Conservation (phyloP, 2,113 vertebrate species). For the Passer montanus region DNA sequence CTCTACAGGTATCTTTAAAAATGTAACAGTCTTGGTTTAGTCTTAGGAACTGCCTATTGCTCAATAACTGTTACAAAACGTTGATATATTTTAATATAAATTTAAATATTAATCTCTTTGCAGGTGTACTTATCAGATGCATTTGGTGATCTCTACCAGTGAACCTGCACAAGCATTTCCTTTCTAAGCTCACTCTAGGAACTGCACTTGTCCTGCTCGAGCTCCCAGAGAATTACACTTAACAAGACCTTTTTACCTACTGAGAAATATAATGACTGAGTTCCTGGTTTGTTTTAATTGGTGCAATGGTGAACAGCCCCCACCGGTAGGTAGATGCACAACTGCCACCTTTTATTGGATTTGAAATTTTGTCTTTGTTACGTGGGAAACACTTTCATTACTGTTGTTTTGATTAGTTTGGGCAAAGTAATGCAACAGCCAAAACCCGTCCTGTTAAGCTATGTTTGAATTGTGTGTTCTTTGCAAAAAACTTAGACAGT, state of each 20-base stretch:
- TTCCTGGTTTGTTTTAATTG: conserved; percentile 74
- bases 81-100: neutral
- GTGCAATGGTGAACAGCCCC: conserved; percentile 84
- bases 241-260: neutral
- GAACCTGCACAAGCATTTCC: neutral
- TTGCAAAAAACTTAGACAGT: neutral
- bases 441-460: neutral
- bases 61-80: neutral
- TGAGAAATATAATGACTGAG: conserved; percentile 82
- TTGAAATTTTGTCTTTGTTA: neutral
- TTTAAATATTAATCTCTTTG: neutral
- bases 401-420: neutral
- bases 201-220: neutral
- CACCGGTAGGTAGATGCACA: conserved; percentile 79
- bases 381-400: neutral
- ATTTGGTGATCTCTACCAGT: neutral
- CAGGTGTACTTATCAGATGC: neutral
- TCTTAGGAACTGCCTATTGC: neutral
- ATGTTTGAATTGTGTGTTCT: neutral
- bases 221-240: neutral
- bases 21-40: neutral
- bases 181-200: neutral
- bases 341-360: neutral
- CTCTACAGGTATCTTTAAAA: neutral
- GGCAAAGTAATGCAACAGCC: neutral